A percentile compares a stretch with the other conserved stretches of the same genome.
Evolutionary conservation across 2,113 vertebrate species (phyloP).

Genomic region (Edolisoma coerulescens): DNA sequence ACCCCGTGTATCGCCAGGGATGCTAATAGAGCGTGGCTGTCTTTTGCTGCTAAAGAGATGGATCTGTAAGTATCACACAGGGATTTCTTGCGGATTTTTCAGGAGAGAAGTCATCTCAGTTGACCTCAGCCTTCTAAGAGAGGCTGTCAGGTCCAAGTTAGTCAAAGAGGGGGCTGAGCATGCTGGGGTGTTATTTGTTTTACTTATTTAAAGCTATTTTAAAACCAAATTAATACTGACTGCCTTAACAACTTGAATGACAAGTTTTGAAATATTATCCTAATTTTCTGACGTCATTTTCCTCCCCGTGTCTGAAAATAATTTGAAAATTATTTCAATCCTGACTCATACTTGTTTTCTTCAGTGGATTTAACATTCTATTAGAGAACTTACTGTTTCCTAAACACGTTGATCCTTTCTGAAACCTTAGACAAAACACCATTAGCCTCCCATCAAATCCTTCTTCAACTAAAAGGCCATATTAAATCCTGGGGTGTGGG

Average conservation of each 20-base stretch:
- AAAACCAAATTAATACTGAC: background rate
- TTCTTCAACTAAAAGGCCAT: background rate
- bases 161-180: background rate
- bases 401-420: background rate
- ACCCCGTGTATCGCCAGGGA: accelerated
- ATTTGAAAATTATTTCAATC: background rate
- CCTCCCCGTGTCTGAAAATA: accelerated
- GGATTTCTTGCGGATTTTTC: background rate
- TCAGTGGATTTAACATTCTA: background rate
- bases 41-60: background rate
- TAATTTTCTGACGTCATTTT: background rate
- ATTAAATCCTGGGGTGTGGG: background rate
- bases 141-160: background rate
- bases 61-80: background rate
- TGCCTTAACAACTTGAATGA: background rate
- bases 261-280: background rate
- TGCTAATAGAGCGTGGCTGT: background rate
- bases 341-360: background rate
- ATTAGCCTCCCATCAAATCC: background rate
- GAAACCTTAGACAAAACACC: background rate
- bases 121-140: background rate
- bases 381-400: background rate
- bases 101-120: background rate
- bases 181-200: background rate
- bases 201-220: background rate